Conservation (phyloP, 1,140 invertebrate genomes). For the Argopecten irradians region DNA sequence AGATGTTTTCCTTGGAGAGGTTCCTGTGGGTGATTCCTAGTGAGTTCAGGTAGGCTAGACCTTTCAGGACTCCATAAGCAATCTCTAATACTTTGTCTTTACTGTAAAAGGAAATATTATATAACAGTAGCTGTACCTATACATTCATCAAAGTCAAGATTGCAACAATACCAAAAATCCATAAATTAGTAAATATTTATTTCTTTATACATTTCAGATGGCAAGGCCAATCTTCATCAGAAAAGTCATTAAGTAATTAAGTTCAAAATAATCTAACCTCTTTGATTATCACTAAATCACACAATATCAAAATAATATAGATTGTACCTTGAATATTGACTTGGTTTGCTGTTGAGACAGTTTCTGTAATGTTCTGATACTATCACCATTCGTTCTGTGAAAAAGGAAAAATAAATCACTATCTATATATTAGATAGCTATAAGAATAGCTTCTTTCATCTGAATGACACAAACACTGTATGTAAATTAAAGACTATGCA, state of each 20-base stretch:
- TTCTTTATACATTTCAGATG: too few species aligned
- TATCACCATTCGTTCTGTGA: conserved; percentile 91
- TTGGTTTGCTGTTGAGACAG: conserved; percentile 76
- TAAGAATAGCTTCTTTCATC: too few species aligned
- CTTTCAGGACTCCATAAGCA: conserved; percentile 85
- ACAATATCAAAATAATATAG: not conserved
- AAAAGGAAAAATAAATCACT: conserved; percentile 35
- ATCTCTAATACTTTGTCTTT: conserved; percentile 81
- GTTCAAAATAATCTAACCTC: too few species aligned
- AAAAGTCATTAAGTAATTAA: too few species aligned
- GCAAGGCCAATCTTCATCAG: too few species aligned
- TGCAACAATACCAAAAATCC: too few species aligned
- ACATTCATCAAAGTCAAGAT: too few species aligned
- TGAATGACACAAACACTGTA: too few species aligned
- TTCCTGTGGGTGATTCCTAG: conserved; percentile 87
- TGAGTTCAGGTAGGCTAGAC: conserved; percentile 85
- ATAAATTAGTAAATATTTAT: too few species aligned
- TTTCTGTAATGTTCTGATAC: conserved; percentile 91
- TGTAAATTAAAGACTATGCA: too few species aligned
- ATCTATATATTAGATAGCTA: too few species aligned
- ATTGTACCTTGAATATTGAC: conserved; percentile 55
- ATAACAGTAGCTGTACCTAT: not conserved
- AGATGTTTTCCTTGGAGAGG: conserved; percentile 89
- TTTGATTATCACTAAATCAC: too few species aligned
- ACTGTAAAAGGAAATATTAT: conserved; percentile 58